Evolutionary conservation across 2,888 invertebrate genomes (phyloP).

Genomic region (Lingula anatina): DNA sequence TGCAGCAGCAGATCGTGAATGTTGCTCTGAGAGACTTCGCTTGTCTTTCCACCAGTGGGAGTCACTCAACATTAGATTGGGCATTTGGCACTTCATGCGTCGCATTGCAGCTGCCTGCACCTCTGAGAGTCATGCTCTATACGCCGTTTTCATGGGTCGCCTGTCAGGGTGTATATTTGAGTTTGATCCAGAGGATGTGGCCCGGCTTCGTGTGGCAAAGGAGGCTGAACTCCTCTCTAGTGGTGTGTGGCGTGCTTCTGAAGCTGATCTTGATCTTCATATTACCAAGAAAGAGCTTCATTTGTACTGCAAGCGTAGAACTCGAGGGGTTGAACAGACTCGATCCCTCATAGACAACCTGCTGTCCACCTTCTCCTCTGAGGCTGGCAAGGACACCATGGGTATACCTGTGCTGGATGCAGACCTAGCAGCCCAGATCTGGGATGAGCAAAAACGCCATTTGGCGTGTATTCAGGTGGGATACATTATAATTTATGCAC

Average conservation of each 20-base stretch:
- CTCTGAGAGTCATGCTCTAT: conserved; percentile 19
- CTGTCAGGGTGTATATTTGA: conserved; percentile 15
- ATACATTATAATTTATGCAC: no score
- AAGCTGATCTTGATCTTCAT: not conserved
- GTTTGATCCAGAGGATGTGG: conserved; percentile 15
- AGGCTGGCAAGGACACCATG: no score
- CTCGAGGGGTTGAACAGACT: conserved; percentile 13
- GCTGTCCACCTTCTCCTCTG: no score
- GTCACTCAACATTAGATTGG: conserved; percentile 13
- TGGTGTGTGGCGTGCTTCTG: not conserved
- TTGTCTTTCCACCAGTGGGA: conserved; percentile 14
- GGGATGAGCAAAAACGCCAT: no score
- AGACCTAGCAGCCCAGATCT: no score
- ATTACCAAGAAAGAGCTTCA: conserved; percentile 12
- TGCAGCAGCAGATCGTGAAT: conserved; percentile 28
- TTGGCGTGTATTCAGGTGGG: no score
- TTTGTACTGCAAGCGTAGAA: conserved; percentile 12
- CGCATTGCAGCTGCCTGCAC: conserved; percentile 12
- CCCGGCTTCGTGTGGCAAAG: conserved; percentile 8
- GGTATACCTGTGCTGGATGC: no score
- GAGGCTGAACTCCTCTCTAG: conserved; percentile 4
- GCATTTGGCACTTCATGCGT: conserved; percentile 25
- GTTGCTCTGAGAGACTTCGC: no score
- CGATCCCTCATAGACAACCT: no score
- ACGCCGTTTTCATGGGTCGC: conserved; percentile 16